Evolutionary conservation across 2,113 vertebrate species (phyloP).

Genomic region (Hypomesus transpacificus): DNA sequence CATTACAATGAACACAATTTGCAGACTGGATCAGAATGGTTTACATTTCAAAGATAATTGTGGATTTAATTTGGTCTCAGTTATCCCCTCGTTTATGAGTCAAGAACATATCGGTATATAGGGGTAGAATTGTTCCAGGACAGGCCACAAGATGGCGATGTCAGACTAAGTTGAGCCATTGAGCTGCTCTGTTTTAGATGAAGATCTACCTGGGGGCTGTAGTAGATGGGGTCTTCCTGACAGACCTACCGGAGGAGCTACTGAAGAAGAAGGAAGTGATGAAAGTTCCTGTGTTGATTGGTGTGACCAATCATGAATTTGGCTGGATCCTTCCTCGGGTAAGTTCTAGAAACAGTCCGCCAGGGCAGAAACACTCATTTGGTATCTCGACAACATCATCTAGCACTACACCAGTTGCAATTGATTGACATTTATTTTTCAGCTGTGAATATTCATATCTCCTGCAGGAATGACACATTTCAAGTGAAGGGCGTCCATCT

Average conservation of each 20-base stretch:
- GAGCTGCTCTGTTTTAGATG: conserved; percentile 36
- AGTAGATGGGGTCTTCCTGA: conserved; percentile 74
- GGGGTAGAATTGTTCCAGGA: neutral
- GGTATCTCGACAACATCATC: too few relatives aligned
- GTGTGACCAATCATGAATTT: conserved; percentile 77
- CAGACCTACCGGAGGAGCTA: conserved; percentile 59
- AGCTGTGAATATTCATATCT: too few relatives aligned
- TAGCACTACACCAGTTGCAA: too few relatives aligned
- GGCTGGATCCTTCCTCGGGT: conserved; percentile 71
- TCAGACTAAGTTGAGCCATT: neutral
- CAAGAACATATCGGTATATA: too few relatives aligned
- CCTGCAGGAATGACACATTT: too few relatives aligned
- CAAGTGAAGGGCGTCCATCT: too few relatives aligned
- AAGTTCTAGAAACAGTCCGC: neutral
- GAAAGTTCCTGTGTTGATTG: conserved; percentile 73
- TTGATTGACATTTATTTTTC: too few relatives aligned
- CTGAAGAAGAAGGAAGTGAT: conserved; percentile 65
- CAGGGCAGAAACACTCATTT: too few relatives aligned
- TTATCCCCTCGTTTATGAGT: too few relatives aligned
- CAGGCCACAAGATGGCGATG: conserved; percentile 40
- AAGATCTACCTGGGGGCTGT: conserved; percentile 49
- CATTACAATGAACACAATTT: neutral
- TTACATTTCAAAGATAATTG: too few relatives aligned
- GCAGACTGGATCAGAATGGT: neutral
- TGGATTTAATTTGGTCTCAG: too few relatives aligned